These are phyloP conservation scores for Germaria angustata DNA, from an alignment of 2,888 invertebrate species.

Conservation along the genomic window DNA sequence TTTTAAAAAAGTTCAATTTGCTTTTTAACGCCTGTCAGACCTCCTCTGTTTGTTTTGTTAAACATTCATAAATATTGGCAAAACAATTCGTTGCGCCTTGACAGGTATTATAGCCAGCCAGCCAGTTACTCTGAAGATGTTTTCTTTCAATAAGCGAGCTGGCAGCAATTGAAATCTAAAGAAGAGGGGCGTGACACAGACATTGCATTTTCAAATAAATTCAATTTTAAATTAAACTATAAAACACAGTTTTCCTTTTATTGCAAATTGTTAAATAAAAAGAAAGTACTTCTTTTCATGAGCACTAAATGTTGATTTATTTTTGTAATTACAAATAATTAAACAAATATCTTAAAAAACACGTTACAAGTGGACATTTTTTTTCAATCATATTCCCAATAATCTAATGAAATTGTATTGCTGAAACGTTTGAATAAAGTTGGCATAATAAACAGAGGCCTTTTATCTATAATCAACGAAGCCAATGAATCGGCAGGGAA, in stretches of 20 bases:
- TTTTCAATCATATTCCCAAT: no score
- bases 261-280: neutral
- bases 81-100: slow-evolving; percentile 43
- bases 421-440: no score
- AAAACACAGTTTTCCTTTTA: neutral
- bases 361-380: no score
- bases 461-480: no score
- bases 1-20: slow-evolving; percentile 65
- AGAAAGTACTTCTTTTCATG: neutral
- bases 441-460: no score
- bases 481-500: neutral
- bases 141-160: neutral
- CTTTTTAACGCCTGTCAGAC: slow-evolving; percentile 75
- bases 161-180: slow-evolving; percentile 43
- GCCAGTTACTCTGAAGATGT: neutral
- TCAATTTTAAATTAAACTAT: slow-evolving; percentile 60
- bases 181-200: slow-evolving; percentile 50
- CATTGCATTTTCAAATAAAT: slow-evolving; percentile 48
- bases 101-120: slow-evolving; percentile 3
- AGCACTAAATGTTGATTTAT: neutral
- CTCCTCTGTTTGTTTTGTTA: slow-evolving; percentile 75
- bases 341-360: neutral
- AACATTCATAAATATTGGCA: slow-evolving; percentile 59
- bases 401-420: no score
- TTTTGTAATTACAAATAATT: neutral